These are phyloP conservation scores for Hippocampus guttulatus DNA, from an alignment of 2,113 vertebrate species.

Conservation along the genomic window DNA sequence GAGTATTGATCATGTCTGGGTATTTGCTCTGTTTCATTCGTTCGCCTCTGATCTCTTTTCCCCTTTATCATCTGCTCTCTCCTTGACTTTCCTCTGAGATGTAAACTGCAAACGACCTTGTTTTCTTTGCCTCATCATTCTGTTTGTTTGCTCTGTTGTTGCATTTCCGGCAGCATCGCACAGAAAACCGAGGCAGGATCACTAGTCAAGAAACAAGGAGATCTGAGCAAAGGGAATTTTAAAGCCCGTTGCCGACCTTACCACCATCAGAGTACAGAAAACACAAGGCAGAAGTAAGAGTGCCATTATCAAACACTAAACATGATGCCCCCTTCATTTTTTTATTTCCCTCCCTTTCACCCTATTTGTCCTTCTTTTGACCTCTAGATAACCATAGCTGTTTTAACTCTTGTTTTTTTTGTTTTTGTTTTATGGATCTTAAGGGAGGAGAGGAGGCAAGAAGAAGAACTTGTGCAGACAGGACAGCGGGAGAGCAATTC, in stretches of 20 bases:
- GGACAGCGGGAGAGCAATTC: slow-evolving; percentile 78
- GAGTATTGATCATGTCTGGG: slow-evolving; percentile 47
- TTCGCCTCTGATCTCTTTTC: slow-evolving; percentile 35
- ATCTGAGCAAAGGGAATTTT: slow-evolving; percentile 34
- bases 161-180: slow-evolving; percentile 54
- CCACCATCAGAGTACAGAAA: slow-evolving; percentile 43
- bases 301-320: slow-evolving; percentile 40
- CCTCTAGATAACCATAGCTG: slow-evolving; percentile 62
- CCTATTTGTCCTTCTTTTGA: slow-evolving; percentile 55
- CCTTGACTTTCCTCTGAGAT: slow-evolving; percentile 39
- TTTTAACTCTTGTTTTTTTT: slow-evolving; percentile 68
- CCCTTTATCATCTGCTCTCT: slow-evolving; percentile 24
- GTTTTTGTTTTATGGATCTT: slow-evolving; percentile 74
- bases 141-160: slow-evolving; percentile 54
- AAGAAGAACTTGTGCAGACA: slow-evolving; percentile 52
- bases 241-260: slow-evolving; percentile 41
- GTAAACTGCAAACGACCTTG: slow-evolving; percentile 69
- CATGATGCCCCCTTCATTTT: not conserved
- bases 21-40: slow-evolving; percentile 4
- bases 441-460: slow-evolving; percentile 49
- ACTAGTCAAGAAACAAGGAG: slow-evolving; percentile 46
- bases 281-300: slow-evolving; percentile 40
- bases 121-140: slow-evolving; percentile 43
- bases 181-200: slow-evolving; percentile 36
- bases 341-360: slow-evolving; percentile 58